These are phyloP conservation scores for Hipparchia sbordonii DNA, from an alignment of 2,888 invertebrate species.

Conservation along the genomic window DNA sequence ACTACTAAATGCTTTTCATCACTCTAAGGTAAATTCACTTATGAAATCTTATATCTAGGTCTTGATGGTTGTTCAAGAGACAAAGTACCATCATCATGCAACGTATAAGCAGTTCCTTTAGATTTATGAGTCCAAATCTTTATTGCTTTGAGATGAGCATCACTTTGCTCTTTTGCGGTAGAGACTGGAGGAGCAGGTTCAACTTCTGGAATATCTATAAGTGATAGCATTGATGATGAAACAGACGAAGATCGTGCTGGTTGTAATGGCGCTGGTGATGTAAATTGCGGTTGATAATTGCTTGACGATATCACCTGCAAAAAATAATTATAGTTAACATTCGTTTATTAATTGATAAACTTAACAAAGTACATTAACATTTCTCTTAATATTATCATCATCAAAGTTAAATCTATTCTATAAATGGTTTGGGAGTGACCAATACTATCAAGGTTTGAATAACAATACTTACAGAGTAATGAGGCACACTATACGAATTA, in stretches of 20 bases:
- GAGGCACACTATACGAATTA: slow-evolving; percentile 73
- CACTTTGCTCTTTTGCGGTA: slow-evolving; percentile 63
- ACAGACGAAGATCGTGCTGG: slow-evolving; percentile 39
- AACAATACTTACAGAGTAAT: slow-evolving; percentile 71
- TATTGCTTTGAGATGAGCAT: slow-evolving; percentile 71
- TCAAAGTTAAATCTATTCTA: too few relatives aligned
- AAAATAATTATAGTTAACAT: neutral
- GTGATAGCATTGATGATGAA: slow-evolving; percentile 38
- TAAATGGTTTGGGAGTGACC: slow-evolving; percentile 18
- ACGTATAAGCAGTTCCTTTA: slow-evolving; percentile 68
- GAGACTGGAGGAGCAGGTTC: slow-evolving; percentile 62
- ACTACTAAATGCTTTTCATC: neutral
- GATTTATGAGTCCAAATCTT: slow-evolving; percentile 75
- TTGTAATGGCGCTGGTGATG: slow-evolving; percentile 18
- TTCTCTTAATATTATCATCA: too few relatives aligned
- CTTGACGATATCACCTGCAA: slow-evolving; percentile 59
- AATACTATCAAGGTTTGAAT: neutral
- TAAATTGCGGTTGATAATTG: slow-evolving; percentile 37
- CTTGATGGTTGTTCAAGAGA: slow-evolving; percentile 58
- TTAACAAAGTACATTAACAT: too few relatives aligned
- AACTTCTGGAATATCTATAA: slow-evolving; percentile 46
- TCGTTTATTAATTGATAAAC: neutral
- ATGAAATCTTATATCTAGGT: slow-evolving; percentile 39
- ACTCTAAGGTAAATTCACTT: neutral
- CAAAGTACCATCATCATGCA: slow-evolving; percentile 71